Base-by-base conservation (phyloP, 1,140 invertebrate genomes). In the Maniola jurtina region DNA sequence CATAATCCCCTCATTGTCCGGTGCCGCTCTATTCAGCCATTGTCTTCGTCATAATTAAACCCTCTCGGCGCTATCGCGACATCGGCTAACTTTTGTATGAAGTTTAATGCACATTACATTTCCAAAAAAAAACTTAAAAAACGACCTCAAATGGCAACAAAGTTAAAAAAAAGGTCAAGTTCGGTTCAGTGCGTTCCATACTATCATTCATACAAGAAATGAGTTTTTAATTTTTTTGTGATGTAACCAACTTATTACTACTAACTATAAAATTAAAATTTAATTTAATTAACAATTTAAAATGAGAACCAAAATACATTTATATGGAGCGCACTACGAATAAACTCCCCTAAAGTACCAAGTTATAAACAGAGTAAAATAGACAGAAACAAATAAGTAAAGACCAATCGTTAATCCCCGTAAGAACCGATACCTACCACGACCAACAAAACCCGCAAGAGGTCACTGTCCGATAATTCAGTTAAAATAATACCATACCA, bases 401-500 rank as follows among this genome's bases (percentile, higher is more conserved):
- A 48, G 13, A 13, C 14, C 6, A 14, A 13, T 6, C 14, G 6
- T 48, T 48, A 52, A 52, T 34, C 56, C 57, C 16, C 65, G 50
- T 62, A 15, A 56, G 57, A 69, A 58, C 36, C n/a, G 2, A 48
- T 25, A 52, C 25, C 54, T 25, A 40, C 25, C 61, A n/a, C 38
- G 48, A 52, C 15, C 14, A 25, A 9, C 6, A 25, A 0, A 25
- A 52, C 45, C 13, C 33, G 48, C 57, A 59, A 15, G 34, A 69
- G 67, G 64, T 72, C 63, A 57, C 47, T 52, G 59, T 63, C 60
- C 66, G 15, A 58, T 68, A 64, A 64, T 68, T 55, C 60, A 70
- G 66, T 35, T 67, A 47, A 66, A 73, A 66, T 64, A 70, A 57
- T 55, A 45, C 59, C 42, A 56, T 25, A 47, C 16, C 42, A 45